These are phyloP conservation scores for Distichodus sexfasciatus DNA, from an alignment of 2,797 vertebrate species.

Conservation along the genomic window DNA sequence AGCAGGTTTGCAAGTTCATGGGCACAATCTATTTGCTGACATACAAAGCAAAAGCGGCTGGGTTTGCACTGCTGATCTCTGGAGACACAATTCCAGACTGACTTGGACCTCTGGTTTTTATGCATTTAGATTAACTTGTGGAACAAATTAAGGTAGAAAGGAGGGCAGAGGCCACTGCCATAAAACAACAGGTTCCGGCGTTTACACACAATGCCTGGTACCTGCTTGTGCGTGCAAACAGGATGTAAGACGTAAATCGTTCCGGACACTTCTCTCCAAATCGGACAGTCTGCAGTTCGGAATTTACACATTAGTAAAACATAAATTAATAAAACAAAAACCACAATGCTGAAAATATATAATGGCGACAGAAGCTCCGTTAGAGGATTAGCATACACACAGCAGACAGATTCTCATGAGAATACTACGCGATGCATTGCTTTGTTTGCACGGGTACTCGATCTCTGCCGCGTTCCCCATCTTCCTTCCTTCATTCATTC, in stretches of 20 bases:
- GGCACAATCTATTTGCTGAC: not conserved
- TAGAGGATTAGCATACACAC: not conserved
- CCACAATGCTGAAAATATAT: not conserved
- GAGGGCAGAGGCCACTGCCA: not conserved
- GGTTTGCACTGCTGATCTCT: not conserved
- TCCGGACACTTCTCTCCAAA: not conserved
- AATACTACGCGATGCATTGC: slow-evolving; percentile 20
- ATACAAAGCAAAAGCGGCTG: not conserved
- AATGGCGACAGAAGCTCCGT: not conserved
- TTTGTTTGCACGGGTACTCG: slow-evolving; percentile 23
- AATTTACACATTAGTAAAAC: not conserved
- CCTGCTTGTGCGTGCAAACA: not conserved
- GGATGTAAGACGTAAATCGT: not conserved
- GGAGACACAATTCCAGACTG: not conserved
- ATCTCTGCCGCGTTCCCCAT: not conserved
- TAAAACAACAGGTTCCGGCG: slow-evolving; percentile 9
- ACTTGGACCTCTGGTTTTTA: not conserved
- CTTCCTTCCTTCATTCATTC: not conserved
- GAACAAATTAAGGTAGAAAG: not conserved
- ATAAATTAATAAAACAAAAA: not conserved
- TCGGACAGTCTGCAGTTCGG: not conserved
- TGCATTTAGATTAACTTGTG: not conserved
- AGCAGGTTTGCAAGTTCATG: not conserved
- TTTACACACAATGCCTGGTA: not conserved
- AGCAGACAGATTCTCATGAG: slow-evolving; percentile 8